Evolutionary conservation across 2,113 vertebrate species (phyloP).

Genomic region (Mohoua ochrocephala): DNA sequence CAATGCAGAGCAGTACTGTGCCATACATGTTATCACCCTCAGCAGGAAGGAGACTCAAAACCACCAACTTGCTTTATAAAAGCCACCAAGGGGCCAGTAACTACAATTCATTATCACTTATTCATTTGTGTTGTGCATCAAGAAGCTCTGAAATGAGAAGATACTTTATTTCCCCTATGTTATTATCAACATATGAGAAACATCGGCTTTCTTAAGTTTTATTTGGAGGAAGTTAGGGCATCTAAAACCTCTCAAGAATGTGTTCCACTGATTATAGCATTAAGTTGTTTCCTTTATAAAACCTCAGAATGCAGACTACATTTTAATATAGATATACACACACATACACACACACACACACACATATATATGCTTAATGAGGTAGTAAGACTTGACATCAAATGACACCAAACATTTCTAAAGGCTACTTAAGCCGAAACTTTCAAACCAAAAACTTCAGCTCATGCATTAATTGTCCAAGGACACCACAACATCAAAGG

Average conservation of each 20-base stretch:
- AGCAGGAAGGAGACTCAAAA: background rate
- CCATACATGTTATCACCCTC: accelerated
- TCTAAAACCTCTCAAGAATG: background rate
- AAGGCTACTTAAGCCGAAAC: background rate
- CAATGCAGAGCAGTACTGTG: background rate
- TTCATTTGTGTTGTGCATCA: background rate
- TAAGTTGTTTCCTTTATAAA: background rate
- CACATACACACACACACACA: accelerated
- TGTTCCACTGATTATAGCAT: background rate
- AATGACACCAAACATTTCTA: background rate
- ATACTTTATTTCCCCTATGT: background rate
- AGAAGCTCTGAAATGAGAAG: background rate
- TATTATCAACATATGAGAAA: background rate
- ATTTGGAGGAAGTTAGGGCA: background rate
- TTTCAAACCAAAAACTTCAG: background rate
- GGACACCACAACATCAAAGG: conserved; percentile 1
- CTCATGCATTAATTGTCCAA: background rate
- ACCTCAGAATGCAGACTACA: background rate
- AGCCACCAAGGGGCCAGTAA: background rate
- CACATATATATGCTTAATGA: background rate
- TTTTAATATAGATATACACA: background rate
- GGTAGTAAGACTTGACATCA: background rate
- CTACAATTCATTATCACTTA: background rate
- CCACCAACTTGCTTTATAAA: background rate
- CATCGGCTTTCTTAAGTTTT: background rate